Conservation (phyloP, 92 coral and sea anemone species). For the Blastomussa wellsi region DNA sequence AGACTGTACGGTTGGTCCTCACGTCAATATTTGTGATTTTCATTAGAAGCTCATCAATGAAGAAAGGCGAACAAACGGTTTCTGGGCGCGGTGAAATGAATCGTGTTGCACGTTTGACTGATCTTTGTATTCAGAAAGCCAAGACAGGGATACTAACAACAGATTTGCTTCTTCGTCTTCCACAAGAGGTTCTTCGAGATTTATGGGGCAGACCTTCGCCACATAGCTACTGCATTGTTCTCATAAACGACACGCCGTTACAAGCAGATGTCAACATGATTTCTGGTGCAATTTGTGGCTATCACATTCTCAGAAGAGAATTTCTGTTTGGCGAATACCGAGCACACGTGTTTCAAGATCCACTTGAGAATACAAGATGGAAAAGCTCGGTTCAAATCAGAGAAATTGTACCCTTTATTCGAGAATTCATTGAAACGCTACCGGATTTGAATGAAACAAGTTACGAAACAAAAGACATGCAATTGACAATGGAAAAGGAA, state of each 20-base stretch:
- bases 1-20: too few relatives aligned
- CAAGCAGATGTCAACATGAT: conserved; percentile 11
- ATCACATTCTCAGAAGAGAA: background rate
- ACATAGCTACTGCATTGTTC: background rate
- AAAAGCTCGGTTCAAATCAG: conserved; percentile 1
- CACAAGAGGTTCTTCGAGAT: conserved; percentile 14
- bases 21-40: too few relatives aligned
- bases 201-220: background rate
- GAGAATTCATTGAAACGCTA: background rate
- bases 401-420: conserved; percentile 8
- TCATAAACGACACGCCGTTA: conserved; percentile 19
- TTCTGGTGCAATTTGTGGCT: conserved; percentile 28
- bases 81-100: too few relatives aligned
- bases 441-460: background rate
- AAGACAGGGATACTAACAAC: background rate
- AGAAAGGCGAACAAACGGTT: background rate
- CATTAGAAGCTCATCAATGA: background rate
- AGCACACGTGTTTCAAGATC: conserved; percentile 9
- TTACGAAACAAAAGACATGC: background rate
- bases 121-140: conserved; percentile 3
- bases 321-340: conserved; percentile 26
- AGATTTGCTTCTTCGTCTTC: conserved; percentile 9
- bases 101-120: conserved; percentile 10
- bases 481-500: background rate
- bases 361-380: conserved; percentile 18